phyloP scores from a whole-genome alignment of 2,113 vertebrate species.

The Hippocampus barbouri region DNA sequence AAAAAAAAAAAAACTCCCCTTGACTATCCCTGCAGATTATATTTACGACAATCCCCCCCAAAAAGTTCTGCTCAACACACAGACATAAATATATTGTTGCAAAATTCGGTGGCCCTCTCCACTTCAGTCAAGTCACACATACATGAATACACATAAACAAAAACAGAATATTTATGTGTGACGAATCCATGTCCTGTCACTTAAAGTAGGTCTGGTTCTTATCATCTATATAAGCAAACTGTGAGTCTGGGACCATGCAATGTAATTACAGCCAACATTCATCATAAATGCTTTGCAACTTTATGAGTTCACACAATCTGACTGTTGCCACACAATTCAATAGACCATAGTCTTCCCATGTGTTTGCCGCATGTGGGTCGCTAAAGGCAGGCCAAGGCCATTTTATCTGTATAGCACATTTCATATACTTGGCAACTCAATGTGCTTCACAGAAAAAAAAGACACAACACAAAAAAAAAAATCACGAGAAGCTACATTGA shows the following conservation, averaged over 20 bases:
- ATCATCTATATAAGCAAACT: constrained; percentile 64
- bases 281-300: background rate
- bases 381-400: too few species aligned
- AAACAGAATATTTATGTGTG: constrained; percentile 69
- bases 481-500: too few species aligned
- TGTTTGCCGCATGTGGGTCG: constrained; percentile 1
- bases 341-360: background rate
- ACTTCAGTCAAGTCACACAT: background rate
- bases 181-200: constrained; percentile 73
- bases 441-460: too few species aligned
- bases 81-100: constrained; percentile 1
- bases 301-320: constrained; percentile 1
- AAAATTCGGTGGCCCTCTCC: constrained; percentile 11
- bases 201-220: constrained; percentile 72
- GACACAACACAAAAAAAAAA: too few species aligned
- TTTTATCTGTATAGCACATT: too few species aligned
- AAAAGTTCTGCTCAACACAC: background rate
- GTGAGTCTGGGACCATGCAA: constrained; percentile 72
- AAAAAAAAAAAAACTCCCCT: constrained; percentile 15
- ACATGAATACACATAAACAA: constrained; percentile 3
- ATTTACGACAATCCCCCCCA: background rate
- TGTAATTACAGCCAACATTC: constrained; percentile 31
- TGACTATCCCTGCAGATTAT: constrained; percentile 21
- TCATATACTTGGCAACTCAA: too few species aligned
- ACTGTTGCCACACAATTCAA: background rate